Evolutionary conservation across 2,113 vertebrate species (phyloP), one percentile per base, ranked within the genome.

Genomic region (Leptodactylus fuscus): DNA sequence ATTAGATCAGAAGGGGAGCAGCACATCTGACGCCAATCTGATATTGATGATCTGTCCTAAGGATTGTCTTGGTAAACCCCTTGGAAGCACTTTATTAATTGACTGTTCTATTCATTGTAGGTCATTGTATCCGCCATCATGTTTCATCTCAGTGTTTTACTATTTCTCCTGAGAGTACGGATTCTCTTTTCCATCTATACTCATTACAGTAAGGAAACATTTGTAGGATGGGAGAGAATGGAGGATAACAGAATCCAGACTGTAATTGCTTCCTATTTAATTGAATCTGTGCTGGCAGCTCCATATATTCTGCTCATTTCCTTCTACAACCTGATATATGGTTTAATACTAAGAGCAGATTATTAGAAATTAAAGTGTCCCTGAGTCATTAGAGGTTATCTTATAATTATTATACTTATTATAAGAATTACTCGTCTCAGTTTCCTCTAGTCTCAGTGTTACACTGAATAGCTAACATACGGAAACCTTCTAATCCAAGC

Each of bases 241-340:
- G 1, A 12, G n/a, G n/a, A n/a, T n/a, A 27, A n/a, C 11, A 27
- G 24, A 15, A 74, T 29, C 7, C 24, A 13, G 41, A 29, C 4
- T 49, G 18, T 70, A 71, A 41, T 22, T 71, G 69, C 69, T 71
- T 71, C 69, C 41, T 49, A 27, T 75, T 0, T 18, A 75, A 75
- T 48, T 48, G 11, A 44, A 74, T 74, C 41, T 27, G 11, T 74
- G 36, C 13, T 49, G 41, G 41, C 73, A 49, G 73, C 44, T 49
- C n/a, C 29, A 76, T 76, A 48, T 34, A 13, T 76, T 51, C 27
- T 32, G 11, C 20, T 75, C n/a, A 48, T 49, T 76, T 29, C 4
- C 27, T 27, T 49, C 27, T 49, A 32, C 8, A 76, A 75, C 24
- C n/a, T 48, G 24, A 27, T 2, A 49, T 48, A 27, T 27, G 10